These are phyloP conservation scores for Lycaena phlaeas DNA, from an alignment of 2,888 invertebrate species.

Conservation along the genomic window DNA sequence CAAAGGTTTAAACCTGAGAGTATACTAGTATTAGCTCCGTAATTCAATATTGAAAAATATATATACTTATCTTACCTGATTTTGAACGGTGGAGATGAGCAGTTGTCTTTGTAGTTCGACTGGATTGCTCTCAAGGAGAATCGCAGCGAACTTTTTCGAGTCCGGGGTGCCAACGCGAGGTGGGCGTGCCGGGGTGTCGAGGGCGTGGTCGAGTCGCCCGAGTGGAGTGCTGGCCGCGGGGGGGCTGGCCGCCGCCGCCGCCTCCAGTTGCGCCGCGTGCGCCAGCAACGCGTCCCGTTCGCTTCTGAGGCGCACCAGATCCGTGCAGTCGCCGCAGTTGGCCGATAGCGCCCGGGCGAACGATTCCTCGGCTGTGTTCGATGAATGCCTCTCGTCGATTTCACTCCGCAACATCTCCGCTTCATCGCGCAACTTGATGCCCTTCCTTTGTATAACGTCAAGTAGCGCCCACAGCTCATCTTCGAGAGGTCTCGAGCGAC, in stretches of 20 bases:
- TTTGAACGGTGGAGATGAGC: constrained; percentile 85
- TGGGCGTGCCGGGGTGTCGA: constrained; percentile 76
- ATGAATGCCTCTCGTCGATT: constrained; percentile 31
- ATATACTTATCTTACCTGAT: constrained; percentile 88
- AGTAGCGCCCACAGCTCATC: constrained; percentile 90
- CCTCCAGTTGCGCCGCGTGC: constrained; percentile 83
- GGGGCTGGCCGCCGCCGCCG: constrained; percentile 58
- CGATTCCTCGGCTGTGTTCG: constrained; percentile 76
- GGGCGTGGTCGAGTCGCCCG: constrained; percentile 79
- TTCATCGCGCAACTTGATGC: constrained; percentile 77
- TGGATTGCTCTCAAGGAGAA: constrained; percentile 86
- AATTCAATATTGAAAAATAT: no score
- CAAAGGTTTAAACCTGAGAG: no score
- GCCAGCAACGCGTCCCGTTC: constrained; percentile 85
- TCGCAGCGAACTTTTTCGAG: constrained; percentile 85
- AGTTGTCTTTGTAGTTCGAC: constrained; percentile 88
- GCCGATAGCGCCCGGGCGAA: constrained; percentile 64
- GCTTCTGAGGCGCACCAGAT: constrained; percentile 75
- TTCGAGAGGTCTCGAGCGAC: constrained; percentile 74
- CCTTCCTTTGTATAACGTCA: constrained; percentile 89
- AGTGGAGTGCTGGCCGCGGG: constrained; percentile 67
- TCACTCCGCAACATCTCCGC: constrained; percentile 75
- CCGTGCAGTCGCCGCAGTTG: constrained; percentile 35
- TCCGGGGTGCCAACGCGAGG: constrained; percentile 78
- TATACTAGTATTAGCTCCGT: no score